phyloP scores from a whole-genome alignment of 2,113 vertebrate genomes.

The Natator depressus region DNA sequence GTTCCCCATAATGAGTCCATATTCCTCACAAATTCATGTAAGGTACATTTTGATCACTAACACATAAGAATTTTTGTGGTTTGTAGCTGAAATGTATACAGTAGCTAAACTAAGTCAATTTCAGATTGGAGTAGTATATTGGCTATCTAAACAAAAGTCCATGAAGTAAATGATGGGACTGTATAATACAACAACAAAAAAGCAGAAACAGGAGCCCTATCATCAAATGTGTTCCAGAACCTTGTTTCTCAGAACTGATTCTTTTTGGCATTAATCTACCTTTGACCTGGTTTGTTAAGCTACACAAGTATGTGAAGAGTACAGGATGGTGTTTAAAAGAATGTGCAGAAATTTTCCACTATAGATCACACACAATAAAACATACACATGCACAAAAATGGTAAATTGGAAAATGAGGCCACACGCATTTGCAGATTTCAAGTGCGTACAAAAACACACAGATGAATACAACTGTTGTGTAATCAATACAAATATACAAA shows the following conservation, averaged over 20 bases:
- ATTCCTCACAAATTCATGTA: not conserved
- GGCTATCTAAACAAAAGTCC: not conserved
- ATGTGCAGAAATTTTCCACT: not conserved
- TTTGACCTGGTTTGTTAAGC: not conserved
- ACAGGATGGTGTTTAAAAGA: not conserved
- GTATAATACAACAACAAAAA: not conserved
- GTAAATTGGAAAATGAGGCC: not conserved
- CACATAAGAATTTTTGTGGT: not conserved
- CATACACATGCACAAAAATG: not conserved
- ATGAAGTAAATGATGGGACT: not conserved
- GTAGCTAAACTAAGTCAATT: not conserved
- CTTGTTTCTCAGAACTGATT: not conserved
- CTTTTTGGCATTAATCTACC: not conserved
- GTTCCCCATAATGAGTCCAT: fast-evolving
- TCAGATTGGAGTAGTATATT: not conserved
- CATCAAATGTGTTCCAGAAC: not conserved
- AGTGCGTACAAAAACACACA: not conserved
- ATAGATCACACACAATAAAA: not conserved
- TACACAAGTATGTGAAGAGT: not conserved
- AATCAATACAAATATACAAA: not conserved
- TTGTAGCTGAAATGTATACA: not conserved
- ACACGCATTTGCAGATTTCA: not conserved
- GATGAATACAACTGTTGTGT: not conserved
- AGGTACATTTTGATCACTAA: not conserved
- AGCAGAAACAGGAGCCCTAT: fast-evolving